phyloP scores from a whole-genome alignment of 2,113 vertebrate species.

The Emydocephalus ijimae region DNA sequence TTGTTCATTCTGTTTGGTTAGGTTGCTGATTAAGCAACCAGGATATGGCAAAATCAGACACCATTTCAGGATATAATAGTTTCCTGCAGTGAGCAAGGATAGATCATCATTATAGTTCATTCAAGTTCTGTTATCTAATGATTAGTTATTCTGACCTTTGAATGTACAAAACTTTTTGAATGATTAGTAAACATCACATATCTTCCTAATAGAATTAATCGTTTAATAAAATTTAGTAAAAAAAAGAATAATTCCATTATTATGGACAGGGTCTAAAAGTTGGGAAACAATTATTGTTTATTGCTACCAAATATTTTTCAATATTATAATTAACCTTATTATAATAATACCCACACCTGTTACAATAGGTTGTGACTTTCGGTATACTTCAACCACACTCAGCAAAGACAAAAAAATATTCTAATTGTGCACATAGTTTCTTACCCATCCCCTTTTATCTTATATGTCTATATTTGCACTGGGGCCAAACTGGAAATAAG shows the following conservation, averaged over 20 bases:
- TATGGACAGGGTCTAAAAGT: neutral
- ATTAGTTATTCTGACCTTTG: neutral
- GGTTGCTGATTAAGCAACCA: neutral
- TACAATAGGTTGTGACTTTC: neutral
- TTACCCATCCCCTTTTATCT: no score
- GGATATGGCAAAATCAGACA: neutral
- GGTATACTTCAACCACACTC: neutral
- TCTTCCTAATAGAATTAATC: neutral
- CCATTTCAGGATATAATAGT: neutral
- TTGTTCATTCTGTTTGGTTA: neutral
- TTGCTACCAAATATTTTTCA: neutral
- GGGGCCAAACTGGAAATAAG: neutral
- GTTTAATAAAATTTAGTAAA: neutral
- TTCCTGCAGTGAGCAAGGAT: neutral
- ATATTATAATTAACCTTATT: neutral
- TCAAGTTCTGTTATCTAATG: neutral
- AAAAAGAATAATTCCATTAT: neutral
- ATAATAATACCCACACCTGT: neutral
- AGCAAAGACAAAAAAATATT: neutral
- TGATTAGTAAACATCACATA: neutral
- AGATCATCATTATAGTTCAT: neutral
- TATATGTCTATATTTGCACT: neutral
- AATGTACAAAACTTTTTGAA: neutral
- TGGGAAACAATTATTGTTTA: neutral
- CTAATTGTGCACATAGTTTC: neutral